Percentiles rank a stretch among this genome's conserved stretches.
Conservation (phyloP, 2,797 vertebrate genomes). For the Tolypeutes matacus region DNA sequence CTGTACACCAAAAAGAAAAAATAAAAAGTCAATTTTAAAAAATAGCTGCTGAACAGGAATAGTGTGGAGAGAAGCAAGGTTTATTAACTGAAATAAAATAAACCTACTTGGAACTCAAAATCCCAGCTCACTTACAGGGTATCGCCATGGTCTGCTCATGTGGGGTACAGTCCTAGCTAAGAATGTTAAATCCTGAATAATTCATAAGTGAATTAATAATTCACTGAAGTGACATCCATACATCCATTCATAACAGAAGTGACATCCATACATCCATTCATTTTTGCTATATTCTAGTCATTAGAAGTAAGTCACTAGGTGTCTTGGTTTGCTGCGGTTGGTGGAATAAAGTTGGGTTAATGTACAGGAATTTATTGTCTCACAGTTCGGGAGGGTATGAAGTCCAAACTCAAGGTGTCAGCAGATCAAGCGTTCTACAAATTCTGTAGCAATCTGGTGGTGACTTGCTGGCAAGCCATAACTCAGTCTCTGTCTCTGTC, state of each 20-base stretch:
- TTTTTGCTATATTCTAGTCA: background rate
- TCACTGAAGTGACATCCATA: background rate
- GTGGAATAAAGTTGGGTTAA: too few relatives aligned
- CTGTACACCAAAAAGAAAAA: too few relatives aligned
- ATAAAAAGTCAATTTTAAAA: background rate
- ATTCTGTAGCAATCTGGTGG: too few relatives aligned
- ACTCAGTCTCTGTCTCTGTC: too few relatives aligned
- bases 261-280: background rate
- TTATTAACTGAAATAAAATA: conserved; percentile 28
- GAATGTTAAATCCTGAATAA: conserved; percentile 54
- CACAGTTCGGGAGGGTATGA: too few relatives aligned
- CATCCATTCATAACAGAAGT: background rate
- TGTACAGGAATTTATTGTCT: too few relatives aligned
- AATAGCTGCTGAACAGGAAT: background rate
- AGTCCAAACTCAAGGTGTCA: too few relatives aligned
- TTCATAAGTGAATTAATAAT: too few relatives aligned
- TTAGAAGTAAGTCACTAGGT: background rate
- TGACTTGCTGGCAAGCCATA: too few relatives aligned
- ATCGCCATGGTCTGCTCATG: background rate
- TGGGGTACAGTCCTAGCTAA: background rate
- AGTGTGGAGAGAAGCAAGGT: background rate
- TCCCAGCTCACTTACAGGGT: background rate
- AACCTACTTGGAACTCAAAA: conserved; percentile 38
- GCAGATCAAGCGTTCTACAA: too few relatives aligned
- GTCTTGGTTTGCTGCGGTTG: too few relatives aligned